phyloP scores from a whole-genome alignment of 2,888 invertebrate species.

The Euphydryas editha region DNA sequence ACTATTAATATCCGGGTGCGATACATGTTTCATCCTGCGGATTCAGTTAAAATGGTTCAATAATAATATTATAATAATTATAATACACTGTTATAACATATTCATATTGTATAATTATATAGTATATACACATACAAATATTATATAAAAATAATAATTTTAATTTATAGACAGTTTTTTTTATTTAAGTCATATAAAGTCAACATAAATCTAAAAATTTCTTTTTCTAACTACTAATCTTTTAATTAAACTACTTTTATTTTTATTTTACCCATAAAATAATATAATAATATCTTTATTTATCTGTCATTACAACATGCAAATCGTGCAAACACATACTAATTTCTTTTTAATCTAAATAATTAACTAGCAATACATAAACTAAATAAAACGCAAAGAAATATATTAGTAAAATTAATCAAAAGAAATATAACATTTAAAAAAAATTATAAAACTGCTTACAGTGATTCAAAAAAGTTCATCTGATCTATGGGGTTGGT shows the following conservation, averaged over 20 bases:
- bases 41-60: background rate
- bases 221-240: background rate
- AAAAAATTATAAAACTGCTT: conserved; percentile 69
- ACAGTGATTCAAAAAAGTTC: conserved; percentile 83
- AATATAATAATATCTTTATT: background rate
- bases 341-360: background rate
- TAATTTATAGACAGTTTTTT: too few species aligned
- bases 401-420: conserved; percentile 40
- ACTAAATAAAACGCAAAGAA: conserved; percentile 16
- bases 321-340: conserved; percentile 5
- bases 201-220: background rate
- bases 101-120: too few species aligned
- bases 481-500: conserved; percentile 83
- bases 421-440: conserved; percentile 44
- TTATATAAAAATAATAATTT: too few species aligned
- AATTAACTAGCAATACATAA: conserved; percentile 12
- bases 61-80: too few species aligned
- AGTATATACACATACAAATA: too few species aligned
- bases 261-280: background rate
- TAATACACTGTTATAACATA: too few species aligned
- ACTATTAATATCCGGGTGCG: conserved; percentile 9
- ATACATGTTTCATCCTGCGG: background rate
- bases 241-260: background rate
- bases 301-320: background rate
- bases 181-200: too few species aligned